phyloP scores from a whole-genome alignment of 2,113 vertebrate species.

The Lycaon pictus region DNA sequence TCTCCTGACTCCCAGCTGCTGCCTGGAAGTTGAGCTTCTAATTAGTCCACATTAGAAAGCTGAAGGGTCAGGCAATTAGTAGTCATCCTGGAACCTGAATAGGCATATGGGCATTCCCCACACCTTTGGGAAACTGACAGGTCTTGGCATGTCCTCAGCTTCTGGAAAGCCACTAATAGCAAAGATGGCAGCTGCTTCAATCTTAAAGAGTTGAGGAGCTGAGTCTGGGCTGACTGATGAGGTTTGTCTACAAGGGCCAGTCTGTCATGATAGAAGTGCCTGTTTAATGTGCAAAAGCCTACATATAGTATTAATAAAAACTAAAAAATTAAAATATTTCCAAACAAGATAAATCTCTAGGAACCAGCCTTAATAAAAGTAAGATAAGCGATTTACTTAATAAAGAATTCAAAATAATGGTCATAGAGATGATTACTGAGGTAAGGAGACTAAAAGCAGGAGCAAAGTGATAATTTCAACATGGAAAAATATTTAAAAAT shows the following conservation, averaged over 20 bases:
- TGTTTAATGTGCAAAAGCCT: background rate
- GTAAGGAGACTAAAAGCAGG: background rate
- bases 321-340: background rate
- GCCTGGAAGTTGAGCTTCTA: background rate
- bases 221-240: background rate
- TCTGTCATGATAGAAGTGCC: background rate
- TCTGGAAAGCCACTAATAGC: background rate
- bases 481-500: background rate
- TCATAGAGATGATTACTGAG: background rate
- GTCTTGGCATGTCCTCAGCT: background rate
- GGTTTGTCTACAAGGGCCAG: background rate
- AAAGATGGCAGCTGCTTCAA: background rate
- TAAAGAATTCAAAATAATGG: background rate
- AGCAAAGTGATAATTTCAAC: background rate
- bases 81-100: background rate
- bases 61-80: background rate
- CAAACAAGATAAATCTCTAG: background rate
- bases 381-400: background rate
- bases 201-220: background rate
- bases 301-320: background rate
- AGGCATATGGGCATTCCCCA: background rate
- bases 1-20: background rate
- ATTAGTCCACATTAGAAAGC: background rate
- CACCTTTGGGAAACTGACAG: background rate
- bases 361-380: background rate